Evolutionary conservation across 2,888 invertebrate genomes (phyloP).

Genomic region (Drosophila gaucha): DNA sequence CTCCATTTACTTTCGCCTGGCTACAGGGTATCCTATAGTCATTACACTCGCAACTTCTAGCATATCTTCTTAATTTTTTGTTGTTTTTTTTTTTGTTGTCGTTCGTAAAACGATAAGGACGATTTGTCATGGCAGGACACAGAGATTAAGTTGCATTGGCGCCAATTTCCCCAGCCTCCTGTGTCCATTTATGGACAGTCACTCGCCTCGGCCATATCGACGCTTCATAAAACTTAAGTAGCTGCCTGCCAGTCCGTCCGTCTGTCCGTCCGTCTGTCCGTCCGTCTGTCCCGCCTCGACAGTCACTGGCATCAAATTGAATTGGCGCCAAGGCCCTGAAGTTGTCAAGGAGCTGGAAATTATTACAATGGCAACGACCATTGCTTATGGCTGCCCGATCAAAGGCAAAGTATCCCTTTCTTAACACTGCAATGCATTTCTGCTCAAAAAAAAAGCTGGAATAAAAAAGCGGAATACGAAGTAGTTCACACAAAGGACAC

Average conservation of each 20-base stretch:
- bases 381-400: conserved; percentile 28
- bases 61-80: conserved; percentile 2
- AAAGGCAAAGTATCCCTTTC: conserved; percentile 36
- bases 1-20: not conserved
- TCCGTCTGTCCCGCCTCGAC: not conserved
- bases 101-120: conserved; percentile 67
- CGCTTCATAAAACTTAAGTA: conserved; percentile 74
- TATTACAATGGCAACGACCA: conserved; percentile 39
- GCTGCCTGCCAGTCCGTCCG: conserved; percentile 30
- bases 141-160: conserved; percentile 69
- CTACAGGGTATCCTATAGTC: conserved; percentile 15
- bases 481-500: conserved; percentile 27
- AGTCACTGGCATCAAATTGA: conserved; percentile 59
- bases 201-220: conserved; percentile 55
- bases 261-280: not conserved
- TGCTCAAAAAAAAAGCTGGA: not conserved
- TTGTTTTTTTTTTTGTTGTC: conserved; percentile 19
- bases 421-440: conserved; percentile 26
- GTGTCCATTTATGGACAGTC: conserved; percentile 52
- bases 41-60: not conserved
- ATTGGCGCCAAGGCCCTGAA: conserved; percentile 36
- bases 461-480: not conserved
- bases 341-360: conserved; percentile 56
- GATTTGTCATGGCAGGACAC: conserved; percentile 70
- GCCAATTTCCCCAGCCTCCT: conserved; percentile 37